A percentile compares a stretch with the other conserved stretches of the same genome.
These are phyloP conservation scores for Acomys russatus DNA, from an alignment of 2,797 vertebrate species.

Conservation along the genomic window DNA sequence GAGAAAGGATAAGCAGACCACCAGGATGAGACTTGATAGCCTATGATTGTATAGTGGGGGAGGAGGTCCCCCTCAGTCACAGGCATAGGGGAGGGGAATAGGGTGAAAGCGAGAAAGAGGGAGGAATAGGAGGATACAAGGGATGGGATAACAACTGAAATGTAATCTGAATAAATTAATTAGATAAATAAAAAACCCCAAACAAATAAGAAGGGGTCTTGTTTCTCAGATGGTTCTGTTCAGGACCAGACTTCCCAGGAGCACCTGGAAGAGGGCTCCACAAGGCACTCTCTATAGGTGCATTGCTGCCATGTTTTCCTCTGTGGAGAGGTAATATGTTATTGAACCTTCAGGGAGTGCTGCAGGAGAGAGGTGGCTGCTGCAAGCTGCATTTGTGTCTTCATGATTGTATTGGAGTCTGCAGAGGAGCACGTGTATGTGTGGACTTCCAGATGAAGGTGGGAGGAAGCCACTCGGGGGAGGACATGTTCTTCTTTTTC, in stretches of 20 bases:
- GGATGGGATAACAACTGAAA: too few species aligned
- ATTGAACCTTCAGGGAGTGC: background rate
- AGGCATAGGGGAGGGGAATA: too few species aligned
- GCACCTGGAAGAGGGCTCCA: background rate
- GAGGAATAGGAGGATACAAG: too few species aligned
- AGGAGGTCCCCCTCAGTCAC: too few species aligned
- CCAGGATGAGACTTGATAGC: too few species aligned
- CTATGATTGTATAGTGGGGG: too few species aligned
- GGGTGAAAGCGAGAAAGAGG: too few species aligned
- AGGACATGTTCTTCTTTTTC: background rate
- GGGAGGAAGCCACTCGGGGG: background rate
- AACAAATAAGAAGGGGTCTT: background rate
- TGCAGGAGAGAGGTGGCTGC: conserved; percentile 24
- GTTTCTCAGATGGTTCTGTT: background rate
- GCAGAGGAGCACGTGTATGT: conserved; percentile 7
- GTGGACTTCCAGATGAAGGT: background rate
- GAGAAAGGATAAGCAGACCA: too few species aligned
- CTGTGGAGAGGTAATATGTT: conserved; percentile 39
- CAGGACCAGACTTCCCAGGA: background rate
- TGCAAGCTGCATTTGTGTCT: conserved; percentile 36
- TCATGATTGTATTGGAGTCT: conserved; percentile 38
- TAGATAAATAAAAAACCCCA: too few species aligned
- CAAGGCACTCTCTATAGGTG: background rate
- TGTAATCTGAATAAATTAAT: too few species aligned
- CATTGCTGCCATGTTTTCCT: background rate